Base-by-base conservation (phyloP, 2,888 invertebrate species). In the Allacma fusca region DNA sequence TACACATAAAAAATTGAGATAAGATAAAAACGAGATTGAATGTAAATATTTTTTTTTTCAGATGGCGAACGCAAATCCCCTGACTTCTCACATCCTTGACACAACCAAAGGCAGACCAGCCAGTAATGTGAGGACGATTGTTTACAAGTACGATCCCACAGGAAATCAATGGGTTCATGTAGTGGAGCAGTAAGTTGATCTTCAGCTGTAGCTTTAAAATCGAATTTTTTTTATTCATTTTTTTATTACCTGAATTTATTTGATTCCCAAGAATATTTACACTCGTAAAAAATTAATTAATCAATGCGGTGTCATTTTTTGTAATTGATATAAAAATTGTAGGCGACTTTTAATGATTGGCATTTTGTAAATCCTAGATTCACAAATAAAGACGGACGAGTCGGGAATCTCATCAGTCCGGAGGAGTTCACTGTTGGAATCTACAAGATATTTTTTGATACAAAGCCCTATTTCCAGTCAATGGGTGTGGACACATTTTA, bases 21-120 rank as follows among this genome's bases (percentile, higher is more conserved):
- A n/a, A n/a, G n/a, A n/a, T n/a, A n/a, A n/a, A n/a, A n/a, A n/a
- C n/a, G n/a, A n/a, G n/a, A n/a, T n/a, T n/a, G n/a, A n/a, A n/a
- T n/a, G 5, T 40, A 40, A 40, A 40, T 40, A 40, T 40, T 40
- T 9, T 9, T 40, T 5, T 40, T 40, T 13, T 40, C 59, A 59
- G 59, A 69, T 75, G 70, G 24, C 50, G 2, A 64, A 74, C 28
- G 44, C 24, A 28, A 76, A 81, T 0, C 89, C 92, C 1, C 88
- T 94, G 82, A 91, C 93, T 0, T 92, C 93, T 0, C 92, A 94
- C 85, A 91, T 94, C 0, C 86, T 93, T 79, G 94, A 94, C 83
- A 92, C 91, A 0, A 89, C 91, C 0, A 89, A 89, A 67, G 94
- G 94, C 0, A 85, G 86, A 67, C 92, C 94, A 0, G 91, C 91